These are phyloP conservation scores for Xestobium rufovillosum DNA, from an alignment of 2,888 invertebrate genomes.

Conservation along the genomic window DNA sequence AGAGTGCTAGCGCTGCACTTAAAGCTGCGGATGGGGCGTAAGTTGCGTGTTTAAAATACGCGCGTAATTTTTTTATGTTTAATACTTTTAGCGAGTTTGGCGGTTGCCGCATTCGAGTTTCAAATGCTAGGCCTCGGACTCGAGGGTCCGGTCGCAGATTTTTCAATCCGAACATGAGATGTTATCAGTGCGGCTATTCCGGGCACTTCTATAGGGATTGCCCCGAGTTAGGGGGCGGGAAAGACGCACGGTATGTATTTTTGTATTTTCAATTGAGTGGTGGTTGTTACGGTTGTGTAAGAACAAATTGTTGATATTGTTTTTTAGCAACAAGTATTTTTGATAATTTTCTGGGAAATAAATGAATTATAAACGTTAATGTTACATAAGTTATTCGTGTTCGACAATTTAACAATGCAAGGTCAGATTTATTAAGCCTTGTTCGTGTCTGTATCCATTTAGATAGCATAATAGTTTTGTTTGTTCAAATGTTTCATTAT, in stretches of 20 bases:
- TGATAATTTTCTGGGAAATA: too few species aligned
- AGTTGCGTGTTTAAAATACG: constrained; percentile 26
- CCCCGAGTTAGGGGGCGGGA: constrained; percentile 40
- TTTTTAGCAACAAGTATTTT: too few species aligned
- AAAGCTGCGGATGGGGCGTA: constrained; percentile 46
- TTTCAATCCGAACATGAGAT: constrained; percentile 50
- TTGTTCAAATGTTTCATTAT: too few species aligned
- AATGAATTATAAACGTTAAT: too few species aligned
- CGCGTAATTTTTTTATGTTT: not conserved
- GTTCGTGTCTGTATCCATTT: too few species aligned
- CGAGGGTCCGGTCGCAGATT: constrained; percentile 44
- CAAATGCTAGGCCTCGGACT: constrained; percentile 48
- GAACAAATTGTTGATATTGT: too few species aligned
- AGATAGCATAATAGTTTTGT: too few species aligned
- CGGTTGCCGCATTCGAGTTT: constrained; percentile 47
- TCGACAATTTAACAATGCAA: too few species aligned
- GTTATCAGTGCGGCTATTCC: constrained; percentile 51
- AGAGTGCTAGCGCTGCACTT: constrained; percentile 46
- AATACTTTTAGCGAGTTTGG: constrained; percentile 42
- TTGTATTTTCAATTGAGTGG: not conserved
- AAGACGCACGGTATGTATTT: constrained; percentile 26
- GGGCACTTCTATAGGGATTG: constrained; percentile 54
- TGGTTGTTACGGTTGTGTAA: too few species aligned
- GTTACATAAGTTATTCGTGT: too few species aligned
- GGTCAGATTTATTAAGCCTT: too few species aligned